phyloP scores from a whole-genome alignment of 2,797 vertebrate genomes.

The Parotocinclus haroldoi region DNA sequence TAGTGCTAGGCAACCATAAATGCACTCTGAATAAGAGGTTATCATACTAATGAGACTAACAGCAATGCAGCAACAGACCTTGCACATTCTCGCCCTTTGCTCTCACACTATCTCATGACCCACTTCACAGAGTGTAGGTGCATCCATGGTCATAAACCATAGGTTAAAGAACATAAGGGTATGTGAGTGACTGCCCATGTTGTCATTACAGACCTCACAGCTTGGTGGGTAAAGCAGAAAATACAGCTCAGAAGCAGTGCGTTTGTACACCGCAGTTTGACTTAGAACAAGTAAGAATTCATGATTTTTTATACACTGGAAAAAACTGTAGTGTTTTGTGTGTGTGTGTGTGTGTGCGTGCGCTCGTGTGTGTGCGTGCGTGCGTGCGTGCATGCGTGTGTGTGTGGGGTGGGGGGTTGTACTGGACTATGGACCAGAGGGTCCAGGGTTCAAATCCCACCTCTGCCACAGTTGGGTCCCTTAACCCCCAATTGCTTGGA shows the following conservation, averaged over 20 bases:
- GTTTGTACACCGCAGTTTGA: no score
- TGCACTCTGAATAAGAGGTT: slow-evolving; percentile 36
- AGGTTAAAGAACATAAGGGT: neutral
- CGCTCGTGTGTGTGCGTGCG: neutral
- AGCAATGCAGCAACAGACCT: slow-evolving; percentile 10
- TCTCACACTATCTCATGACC: slow-evolving; percentile 11
- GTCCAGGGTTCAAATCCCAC: no score
- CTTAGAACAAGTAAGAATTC: no score
- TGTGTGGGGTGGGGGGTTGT: no score
- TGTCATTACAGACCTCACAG: slow-evolving; percentile 17
- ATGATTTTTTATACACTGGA: no score
- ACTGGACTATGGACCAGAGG: no score
- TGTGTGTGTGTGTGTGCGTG: neutral
- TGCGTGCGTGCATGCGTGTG: neutral
- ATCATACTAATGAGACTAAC: slow-evolving; percentile 41
- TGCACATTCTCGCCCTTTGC: slow-evolving; percentile 20
- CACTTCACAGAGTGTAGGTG: slow-evolving; percentile 1
- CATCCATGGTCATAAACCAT: slow-evolving; percentile 15
- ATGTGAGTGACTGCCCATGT: slow-evolving; percentile 18
- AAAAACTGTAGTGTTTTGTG: no score
- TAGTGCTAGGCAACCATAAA: slow-evolving; percentile 41
- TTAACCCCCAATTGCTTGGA: no score
- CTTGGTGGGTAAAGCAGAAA: slow-evolving; percentile 28
- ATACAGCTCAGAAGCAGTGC: slow-evolving; percentile 27
- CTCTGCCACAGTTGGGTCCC: no score